Evolutionary conservation across 2,797 vertebrate genomes (phyloP).

Genomic region (Acanthurus tractus): DNA sequence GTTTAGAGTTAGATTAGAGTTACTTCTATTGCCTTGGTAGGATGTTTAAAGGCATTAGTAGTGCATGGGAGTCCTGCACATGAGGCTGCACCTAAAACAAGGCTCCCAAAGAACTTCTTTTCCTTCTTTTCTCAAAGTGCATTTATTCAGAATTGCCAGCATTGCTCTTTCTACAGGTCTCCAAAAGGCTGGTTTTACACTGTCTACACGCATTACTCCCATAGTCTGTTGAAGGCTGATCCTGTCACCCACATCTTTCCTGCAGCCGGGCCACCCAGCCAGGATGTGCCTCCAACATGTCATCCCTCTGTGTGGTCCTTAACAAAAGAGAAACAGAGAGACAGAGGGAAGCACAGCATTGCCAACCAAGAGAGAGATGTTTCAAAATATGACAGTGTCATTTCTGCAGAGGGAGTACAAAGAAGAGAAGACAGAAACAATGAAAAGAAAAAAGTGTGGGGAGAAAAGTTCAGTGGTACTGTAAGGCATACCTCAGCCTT

Average conservation of each 20-base stretch:
- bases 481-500: conserved; percentile 9
- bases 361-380: conserved; percentile 87
- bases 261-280: conserved; percentile 88
- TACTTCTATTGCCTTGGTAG: conserved; percentile 56
- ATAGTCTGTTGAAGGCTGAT: conserved; percentile 85
- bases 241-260: conserved; percentile 86
- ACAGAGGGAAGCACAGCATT: conserved; percentile 76
- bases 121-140: conserved; percentile 61
- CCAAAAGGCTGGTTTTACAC: conserved; percentile 87
- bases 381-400: conserved; percentile 88
- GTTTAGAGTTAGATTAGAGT: conserved; percentile 61
- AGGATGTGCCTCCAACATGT: conserved; percentile 86
- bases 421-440: conserved; percentile 32
- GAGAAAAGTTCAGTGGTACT: conserved; percentile 46
- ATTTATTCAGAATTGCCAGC: conserved; percentile 85
- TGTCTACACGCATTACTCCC: conserved; percentile 88
- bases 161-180: conserved; percentile 84
- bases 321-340: conserved; percentile 85
- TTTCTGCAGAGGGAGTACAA: conserved; percentile 79
- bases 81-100: conserved; percentile 74
- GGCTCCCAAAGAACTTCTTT: conserved; percentile 78
- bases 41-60: conserved; percentile 79
- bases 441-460: conserved; percentile 30
- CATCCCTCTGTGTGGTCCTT: conserved; percentile 89
- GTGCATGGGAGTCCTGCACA: conserved; percentile 76